Evolutionary conservation across 2,888 invertebrate species (phyloP), one percentile per base, ranked within the genome.

Genomic region (Charanyca ferruginea): DNA sequence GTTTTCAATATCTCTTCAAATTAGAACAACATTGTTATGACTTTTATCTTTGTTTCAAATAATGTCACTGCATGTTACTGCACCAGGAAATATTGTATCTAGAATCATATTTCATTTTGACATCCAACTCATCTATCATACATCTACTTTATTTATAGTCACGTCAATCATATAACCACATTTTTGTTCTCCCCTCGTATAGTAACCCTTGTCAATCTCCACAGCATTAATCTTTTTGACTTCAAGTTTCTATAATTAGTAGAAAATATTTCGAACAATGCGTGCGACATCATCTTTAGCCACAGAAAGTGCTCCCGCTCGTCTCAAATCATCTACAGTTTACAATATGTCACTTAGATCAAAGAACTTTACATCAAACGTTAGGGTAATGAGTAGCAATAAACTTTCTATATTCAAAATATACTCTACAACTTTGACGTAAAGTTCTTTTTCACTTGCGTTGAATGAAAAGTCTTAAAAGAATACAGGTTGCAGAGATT

Each of bases 261-360:
- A 41, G 20, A 78, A 71, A 88, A 89, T 89, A 86, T 84, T 81
- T 85, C 72, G 70, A 83, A 87, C 89, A 89, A 88, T 90, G 81
- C 84, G 86, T 72, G 73, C 80, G 84, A 81, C 85, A 85, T 93
- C 90, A 87, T 87, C 77, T 80, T 82, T 85, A 68, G 80, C 83
- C 82, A 73, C 80, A 83, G 81, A 85, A 85, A 90, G 90, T 88
- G 91, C 90, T 84, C 82, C 91, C 89, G 79, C 87, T 82, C 85
- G 89, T 85, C 81, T 83, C 91, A 87, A 92, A 93, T 93, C 94
- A 93, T 92, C 87, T 85, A 88, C 88, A 90, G 94, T 92, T 91
- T 94, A 94, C 92, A 84, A 84, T 90, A 91, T 91, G 92, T 92
- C 93, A 91, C 89, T 88, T 86, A 91, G 89, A 93, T 95, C 94